A percentile compares a stretch with the other conserved stretches of the same genome.
Conservation (phyloP, 2,888 invertebrate species). For the Rhyacophila evoluta region DNA sequence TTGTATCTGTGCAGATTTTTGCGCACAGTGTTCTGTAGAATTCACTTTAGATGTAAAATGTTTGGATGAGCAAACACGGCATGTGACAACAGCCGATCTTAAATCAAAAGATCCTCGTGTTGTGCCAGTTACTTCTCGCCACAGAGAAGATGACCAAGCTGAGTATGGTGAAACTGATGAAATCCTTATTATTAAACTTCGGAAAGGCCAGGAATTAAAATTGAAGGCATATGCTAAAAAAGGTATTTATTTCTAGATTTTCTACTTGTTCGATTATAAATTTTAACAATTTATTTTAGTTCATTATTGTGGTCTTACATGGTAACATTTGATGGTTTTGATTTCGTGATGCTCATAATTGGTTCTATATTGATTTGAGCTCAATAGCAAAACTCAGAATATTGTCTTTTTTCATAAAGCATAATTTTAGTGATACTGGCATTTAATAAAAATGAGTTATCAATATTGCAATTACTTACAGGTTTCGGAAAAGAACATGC, state of each 20-base stretch:
- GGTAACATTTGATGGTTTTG: too few relatives aligned
- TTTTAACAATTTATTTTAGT: too few relatives aligned
- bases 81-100: slow-evolving; percentile 97
- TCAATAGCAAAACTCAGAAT: too few relatives aligned
- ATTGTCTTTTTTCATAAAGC: too few relatives aligned
- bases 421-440: too few relatives aligned
- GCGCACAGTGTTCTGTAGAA: slow-evolving; percentile 97
- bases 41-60: slow-evolving; percentile 98
- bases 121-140: slow-evolving; percentile 92
- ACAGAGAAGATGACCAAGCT: slow-evolving; percentile 90
- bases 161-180: slow-evolving; percentile 96
- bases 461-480: too few relatives aligned
- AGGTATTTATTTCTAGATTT: slow-evolving; percentile 60
- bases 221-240: slow-evolving; percentile 97
- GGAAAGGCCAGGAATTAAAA: slow-evolving; percentile 92
- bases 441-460: too few relatives aligned
- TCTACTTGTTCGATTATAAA: too few relatives aligned
- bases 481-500: slow-evolving; percentile 99
- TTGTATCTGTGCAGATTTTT: slow-evolving; percentile 97
- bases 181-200: slow-evolving; percentile 78
- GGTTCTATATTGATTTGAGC: too few relatives aligned
- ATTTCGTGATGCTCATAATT: too few relatives aligned
- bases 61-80: slow-evolving; percentile 91
- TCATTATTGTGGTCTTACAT: neutral
- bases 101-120: slow-evolving; percentile 93